Base-by-base conservation (phyloP, 2,113 vertebrate species). In the Chamaetylas fuelleborni region DNA sequence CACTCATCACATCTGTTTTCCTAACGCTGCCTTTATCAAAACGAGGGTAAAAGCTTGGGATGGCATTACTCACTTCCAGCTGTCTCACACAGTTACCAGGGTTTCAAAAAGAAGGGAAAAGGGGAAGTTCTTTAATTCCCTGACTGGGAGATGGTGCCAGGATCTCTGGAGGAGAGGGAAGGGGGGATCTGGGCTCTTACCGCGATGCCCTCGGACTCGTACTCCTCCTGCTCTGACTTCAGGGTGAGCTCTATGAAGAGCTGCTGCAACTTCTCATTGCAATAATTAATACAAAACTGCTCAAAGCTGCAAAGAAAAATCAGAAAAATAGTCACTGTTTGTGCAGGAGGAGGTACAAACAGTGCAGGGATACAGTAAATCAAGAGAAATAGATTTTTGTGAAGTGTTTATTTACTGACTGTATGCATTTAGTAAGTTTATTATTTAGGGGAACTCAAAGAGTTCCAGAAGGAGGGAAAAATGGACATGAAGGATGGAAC, bases 201-300 rank as follows among this genome's bases (percentile, higher is more conserved):
- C 98, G 99, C 99, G 29, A 99, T 99, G 95, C 99, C 99, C 94
- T 99, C 99, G 0, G 99, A 98, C 95, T 99, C 99, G 5, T 99
- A 99, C 69, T 99, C 99, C 33, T 99, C 99, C 90, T 99, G 99
- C 84, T 99, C 99, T 0, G 99, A 99, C 90, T 99, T 99, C 43
- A 99, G 98, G 0, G 99, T 99, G 88, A 99, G 98, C 89, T 99
- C 99, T 8, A 99, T 99, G 98, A 99, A 99, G 67, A 99, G 98
- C 95, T 99, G 99, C 97, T 99, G 99, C 84, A 99, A 97, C 88
- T 99, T 99, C 95, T 99, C 99, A 4, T 99, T 99, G 89, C 99
- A 99, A 70, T 99, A 99, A 97, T 99, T 99, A 95, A 99, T 99
- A 88, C 99, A 99, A 96, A 99, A 99, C 91, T 99, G 99, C 96